Percentiles rank a stretch among this genome's conserved stretches.
These are phyloP conservation scores for Drosophila sp. DNA, from an alignment of 1,140 invertebrate genomes.

Conservation along the genomic window DNA sequence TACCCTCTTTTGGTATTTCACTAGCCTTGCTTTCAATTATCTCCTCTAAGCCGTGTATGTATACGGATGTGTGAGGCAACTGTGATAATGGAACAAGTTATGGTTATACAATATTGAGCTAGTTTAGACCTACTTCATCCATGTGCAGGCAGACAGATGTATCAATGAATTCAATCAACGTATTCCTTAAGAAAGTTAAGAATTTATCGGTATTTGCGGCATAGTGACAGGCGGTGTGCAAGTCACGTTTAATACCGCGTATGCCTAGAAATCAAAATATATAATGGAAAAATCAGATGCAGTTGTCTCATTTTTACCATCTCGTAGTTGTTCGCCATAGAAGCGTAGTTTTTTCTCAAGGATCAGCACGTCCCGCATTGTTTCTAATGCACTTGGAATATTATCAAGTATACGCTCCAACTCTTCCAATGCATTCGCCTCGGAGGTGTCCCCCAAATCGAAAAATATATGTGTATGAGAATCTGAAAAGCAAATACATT, in stretches of 20 bases:
- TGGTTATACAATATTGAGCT: not conserved
- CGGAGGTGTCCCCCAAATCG: conserved; percentile 89
- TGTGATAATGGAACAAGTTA: conserved; percentile 6
- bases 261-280: conserved; percentile 85
- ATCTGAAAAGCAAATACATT: conserved; percentile 41
- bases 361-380: conserved; percentile 87
- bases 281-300: too few relatives aligned
- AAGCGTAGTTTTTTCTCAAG: conserved; percentile 87
- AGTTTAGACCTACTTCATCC: conserved; percentile 34
- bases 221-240: conserved; percentile 66
- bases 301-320: too few relatives aligned
- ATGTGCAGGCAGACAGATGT: conserved; percentile 44
- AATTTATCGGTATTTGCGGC: not conserved
- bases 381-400: conserved; percentile 87
- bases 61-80: conserved; percentile 30
- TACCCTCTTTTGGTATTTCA: conserved; percentile 3
- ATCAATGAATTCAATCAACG: conserved; percentile 86
- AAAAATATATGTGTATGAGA: conserved; percentile 85
- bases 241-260: conserved; percentile 88
- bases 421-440: conserved; percentile 90
- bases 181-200: conserved; percentile 86
- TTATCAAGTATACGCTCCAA: conserved; percentile 89
- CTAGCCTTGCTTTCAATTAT: not conserved
- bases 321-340: conserved; percentile 88
- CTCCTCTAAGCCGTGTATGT: conserved; percentile 16